These are phyloP conservation scores for Chlorodrepanis virens DNA, from an alignment of 2,113 vertebrate species.

Conservation along the genomic window DNA sequence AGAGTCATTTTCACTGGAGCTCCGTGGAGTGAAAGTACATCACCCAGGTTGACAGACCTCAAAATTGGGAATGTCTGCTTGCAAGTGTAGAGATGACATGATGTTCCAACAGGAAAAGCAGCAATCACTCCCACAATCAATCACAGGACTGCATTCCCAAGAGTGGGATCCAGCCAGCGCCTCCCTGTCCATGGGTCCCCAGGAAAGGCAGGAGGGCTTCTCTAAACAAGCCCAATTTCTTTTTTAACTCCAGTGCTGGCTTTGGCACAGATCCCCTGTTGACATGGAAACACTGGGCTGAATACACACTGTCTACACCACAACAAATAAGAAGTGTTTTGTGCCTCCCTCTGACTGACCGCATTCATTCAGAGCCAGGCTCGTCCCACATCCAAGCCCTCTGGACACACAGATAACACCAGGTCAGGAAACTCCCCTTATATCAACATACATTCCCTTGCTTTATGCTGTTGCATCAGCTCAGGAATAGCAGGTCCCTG, in stretches of 20 bases:
- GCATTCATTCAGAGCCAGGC: background rate
- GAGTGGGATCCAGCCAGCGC: background rate
- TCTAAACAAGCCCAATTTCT: background rate
- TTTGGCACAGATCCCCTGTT: constrained; percentile 28
- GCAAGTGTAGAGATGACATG: background rate
- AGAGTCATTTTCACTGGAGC: background rate
- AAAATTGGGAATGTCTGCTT: background rate
- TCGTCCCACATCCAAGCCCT: background rate
- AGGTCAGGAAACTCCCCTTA: background rate
- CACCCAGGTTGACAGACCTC: background rate
- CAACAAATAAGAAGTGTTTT: constrained; percentile 23
- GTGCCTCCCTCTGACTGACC: background rate
- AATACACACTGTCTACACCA: constrained; percentile 16
- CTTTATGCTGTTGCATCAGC: background rate
- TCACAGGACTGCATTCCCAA: background rate
- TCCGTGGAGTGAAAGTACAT: background rate
- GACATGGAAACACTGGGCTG: constrained; percentile 38
- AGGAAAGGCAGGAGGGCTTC: background rate
- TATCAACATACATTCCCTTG: background rate
- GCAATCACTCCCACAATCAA: background rate
- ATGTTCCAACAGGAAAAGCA: background rate
- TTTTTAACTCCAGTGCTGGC: background rate
- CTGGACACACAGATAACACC: background rate
- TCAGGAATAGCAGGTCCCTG: background rate
- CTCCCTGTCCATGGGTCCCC: background rate